A percentile compares a stretch with the other conserved stretches of the same genome.
phyloP scores from a whole-genome alignment of 2,113 vertebrate species.

The Aplodontia rufa region DNA sequence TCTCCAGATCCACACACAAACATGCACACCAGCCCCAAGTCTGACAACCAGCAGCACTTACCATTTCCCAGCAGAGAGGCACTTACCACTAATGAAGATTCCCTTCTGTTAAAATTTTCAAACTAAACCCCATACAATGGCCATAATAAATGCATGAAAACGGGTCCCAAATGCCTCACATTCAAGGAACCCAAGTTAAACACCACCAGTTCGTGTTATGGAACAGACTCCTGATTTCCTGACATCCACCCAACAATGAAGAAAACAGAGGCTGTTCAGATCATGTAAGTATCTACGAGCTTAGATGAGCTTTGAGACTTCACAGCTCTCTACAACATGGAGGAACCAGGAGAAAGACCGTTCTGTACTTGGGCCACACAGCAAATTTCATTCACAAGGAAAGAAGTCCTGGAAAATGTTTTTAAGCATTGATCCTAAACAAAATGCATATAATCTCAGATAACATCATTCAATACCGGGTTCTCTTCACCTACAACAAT shows the following conservation, averaged over 20 bases:
- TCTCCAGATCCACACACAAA: neutral
- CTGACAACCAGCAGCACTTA: neutral
- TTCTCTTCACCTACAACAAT: neutral
- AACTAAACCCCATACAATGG: neutral
- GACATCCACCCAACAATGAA: neutral
- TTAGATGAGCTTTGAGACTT: neutral
- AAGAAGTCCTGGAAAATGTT: accelerated
- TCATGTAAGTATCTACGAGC: neutral
- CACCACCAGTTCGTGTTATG: neutral
- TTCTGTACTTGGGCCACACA: neutral
- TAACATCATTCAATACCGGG: accelerated
- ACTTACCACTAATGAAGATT: neutral
- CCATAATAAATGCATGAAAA: neutral
- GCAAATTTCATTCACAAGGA: accelerated
- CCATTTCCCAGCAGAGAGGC: neutral
- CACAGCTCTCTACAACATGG: neutral
- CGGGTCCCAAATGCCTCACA: neutral
- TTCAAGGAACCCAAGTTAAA: neutral
- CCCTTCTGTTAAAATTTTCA: neutral
- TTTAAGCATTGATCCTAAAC: neutral
- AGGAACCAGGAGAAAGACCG: neutral
- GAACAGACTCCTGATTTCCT: neutral
- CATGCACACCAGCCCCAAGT: neutral
- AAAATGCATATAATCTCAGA: neutral
- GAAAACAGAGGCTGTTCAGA: neutral